These are phyloP conservation scores for Merops nubicus DNA, from an alignment of 2,113 vertebrate genomes.

Conservation along the genomic window DNA sequence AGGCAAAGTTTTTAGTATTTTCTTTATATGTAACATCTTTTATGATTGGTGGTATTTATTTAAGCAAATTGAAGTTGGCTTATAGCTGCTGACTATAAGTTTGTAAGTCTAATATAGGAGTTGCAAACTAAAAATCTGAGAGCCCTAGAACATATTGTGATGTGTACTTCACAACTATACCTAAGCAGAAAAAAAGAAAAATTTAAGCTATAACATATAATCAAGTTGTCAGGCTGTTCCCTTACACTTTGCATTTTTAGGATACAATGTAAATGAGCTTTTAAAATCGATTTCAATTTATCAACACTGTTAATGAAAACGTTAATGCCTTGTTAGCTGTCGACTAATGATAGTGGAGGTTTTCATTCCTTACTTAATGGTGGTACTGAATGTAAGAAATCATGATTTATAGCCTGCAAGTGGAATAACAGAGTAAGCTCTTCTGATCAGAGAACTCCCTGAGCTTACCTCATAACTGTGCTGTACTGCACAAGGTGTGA, in stretches of 20 bases:
- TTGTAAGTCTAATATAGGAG: not conserved
- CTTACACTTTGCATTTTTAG: not conserved
- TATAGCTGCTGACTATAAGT: not conserved
- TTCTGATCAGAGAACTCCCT: slow-evolving; percentile 22
- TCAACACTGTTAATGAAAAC: not conserved
- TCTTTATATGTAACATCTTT: not conserved
- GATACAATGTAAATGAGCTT: slow-evolving; percentile 18
- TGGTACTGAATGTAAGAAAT: not conserved
- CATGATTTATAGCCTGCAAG: slow-evolving; percentile 47
- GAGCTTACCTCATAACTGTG: not conserved
- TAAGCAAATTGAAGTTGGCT: not conserved
- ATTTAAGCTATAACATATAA: not conserved
- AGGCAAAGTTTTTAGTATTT: not conserved
- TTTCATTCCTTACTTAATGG: not conserved
- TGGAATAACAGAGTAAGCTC: slow-evolving; percentile 21
- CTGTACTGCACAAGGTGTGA: not conserved
- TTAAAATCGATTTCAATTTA: not conserved
- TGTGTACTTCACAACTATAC: not conserved
- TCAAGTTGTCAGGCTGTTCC: slow-evolving; percentile 4
- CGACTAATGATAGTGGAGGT: not conserved
- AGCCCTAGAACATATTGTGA: not conserved
- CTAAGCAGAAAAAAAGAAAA: not conserved
- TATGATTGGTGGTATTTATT: not conserved
- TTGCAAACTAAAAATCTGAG: not conserved
- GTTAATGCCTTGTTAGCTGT: slow-evolving; percentile 57